phyloP scores from a whole-genome alignment of 2,797 vertebrate genomes.

The Hypotaenidia philippensis region DNA sequence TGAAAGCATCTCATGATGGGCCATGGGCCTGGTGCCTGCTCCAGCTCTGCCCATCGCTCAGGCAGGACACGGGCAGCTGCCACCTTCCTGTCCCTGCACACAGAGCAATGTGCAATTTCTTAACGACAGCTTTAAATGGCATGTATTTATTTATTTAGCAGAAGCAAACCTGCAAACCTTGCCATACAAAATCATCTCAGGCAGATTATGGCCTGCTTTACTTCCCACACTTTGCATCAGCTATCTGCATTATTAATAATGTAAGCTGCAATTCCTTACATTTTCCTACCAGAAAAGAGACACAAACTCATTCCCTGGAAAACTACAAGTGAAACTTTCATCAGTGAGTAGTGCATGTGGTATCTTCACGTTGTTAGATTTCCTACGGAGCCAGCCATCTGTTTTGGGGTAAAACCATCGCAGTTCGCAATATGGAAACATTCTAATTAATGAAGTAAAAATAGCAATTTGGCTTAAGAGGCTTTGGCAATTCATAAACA shows the following conservation, averaged over 20 bases:
- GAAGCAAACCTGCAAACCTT: too few relatives aligned
- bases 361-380: background rate
- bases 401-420: background rate
- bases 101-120: too few relatives aligned
- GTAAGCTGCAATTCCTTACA: background rate
- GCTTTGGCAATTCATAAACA: background rate
- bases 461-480: background rate
- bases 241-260: background rate
- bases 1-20: too few relatives aligned
- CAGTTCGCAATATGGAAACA: background rate
- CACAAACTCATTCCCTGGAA: background rate
- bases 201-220: background rate
- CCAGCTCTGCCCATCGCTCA: too few relatives aligned
- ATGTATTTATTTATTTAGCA: too few relatives aligned
- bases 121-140: too few relatives aligned
- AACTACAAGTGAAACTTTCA: background rate
- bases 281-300: background rate
- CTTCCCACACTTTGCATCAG: background rate
- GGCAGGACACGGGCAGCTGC: too few relatives aligned
- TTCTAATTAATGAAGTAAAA: constrained; percentile 52
- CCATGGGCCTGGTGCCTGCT: too few relatives aligned
- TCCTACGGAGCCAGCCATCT: constrained; percentile 20
- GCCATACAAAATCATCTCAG: background rate
- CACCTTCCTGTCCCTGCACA: too few relatives aligned
- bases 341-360: background rate